Evolutionary conservation across 2,113 vertebrate species (phyloP), one percentile per base, ranked within the genome.

Genomic region (Halichoeres trimaculatus): DNA sequence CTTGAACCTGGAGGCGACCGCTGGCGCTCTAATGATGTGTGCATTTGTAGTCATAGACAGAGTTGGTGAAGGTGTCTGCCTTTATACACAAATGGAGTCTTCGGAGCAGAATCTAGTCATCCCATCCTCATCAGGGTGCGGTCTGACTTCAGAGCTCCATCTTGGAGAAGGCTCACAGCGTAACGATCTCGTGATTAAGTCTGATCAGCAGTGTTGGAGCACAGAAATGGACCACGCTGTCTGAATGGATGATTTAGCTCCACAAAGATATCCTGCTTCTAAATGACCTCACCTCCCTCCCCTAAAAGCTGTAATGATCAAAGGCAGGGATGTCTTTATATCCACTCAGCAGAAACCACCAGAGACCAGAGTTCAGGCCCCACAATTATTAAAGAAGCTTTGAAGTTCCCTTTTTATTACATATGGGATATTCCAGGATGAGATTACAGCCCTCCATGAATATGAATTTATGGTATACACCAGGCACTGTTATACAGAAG

Each of bases 301-400:
- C 30, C 40, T 64, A 48, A 70, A 74, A 66, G 69, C 81, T 67
- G 43, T 56, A 72, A 61, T 65, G 81, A 91, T 87, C 84, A 89
- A 87, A 90, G 86, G 56, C 56, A 83, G 53, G 47, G 43, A 71
- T 73, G 69, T 59, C 70, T 78, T 76, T 80, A 51, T 47, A 26
- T 61, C 78, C 53, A 85, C 64, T 85, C 83, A 79, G 81, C 81
- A 78, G 72, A 78, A 88, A 81, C 75, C 54, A 56, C 45, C 43
- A 11, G 54, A 56, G 67, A 74, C 84, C 45, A 67, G 35, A 70
- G 56, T 78, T 84, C 67, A 74, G 55, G 58, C 34, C 59, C 47
- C 23, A 80, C 70, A 82, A 88, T 89, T 86, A 89, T 80, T 63
- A 79, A 55, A 20, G 58, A 57, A 13, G 20, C 75, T 89, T 85